Evolutionary conservation across 1,140 invertebrate species (phyloP).

Genomic region (Ridgeia piscesae): DNA sequence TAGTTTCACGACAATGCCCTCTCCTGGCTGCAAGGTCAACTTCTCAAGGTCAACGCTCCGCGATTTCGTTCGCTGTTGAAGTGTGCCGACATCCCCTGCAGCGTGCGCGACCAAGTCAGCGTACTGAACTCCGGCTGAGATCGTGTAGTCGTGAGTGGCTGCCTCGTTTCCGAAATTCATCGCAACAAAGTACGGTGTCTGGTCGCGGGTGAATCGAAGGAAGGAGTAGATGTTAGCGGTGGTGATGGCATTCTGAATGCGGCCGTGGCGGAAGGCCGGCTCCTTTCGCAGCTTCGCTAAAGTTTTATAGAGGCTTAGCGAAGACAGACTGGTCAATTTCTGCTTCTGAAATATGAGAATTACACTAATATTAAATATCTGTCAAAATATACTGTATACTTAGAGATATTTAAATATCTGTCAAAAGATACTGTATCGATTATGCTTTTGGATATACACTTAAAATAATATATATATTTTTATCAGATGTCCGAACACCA

Average conservation of each 20-base stretch:
- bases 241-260: conserved; percentile 38
- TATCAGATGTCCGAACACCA: too few relatives aligned
- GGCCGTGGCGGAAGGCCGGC: conserved; percentile 47
- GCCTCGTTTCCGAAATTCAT: conserved; percentile 45
- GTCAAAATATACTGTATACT: too few relatives aligned
- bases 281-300: conserved; percentile 41
- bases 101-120: conserved; percentile 38
- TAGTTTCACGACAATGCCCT: conserved; percentile 43
- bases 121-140: conserved; percentile 31
- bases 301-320: conserved; percentile 40
- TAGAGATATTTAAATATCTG: too few relatives aligned
- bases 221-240: conserved; percentile 32
- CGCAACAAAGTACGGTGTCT: conserved; percentile 40
- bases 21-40: conserved; percentile 38
- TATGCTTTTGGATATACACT: too few relatives aligned
- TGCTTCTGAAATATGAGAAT: conserved; percentile 32
- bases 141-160: conserved; percentile 36
- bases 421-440: too few relatives aligned
- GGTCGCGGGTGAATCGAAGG: conserved; percentile 11
- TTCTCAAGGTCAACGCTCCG: conserved; percentile 35
- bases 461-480: too few relatives aligned
- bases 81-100: conserved; percentile 35
- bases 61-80: conserved; percentile 32
- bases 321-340: conserved; percentile 26
- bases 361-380: not conserved